phyloP scores from a whole-genome alignment of 1,140 invertebrate genomes.

The Alviniconcha marisindica region DNA sequence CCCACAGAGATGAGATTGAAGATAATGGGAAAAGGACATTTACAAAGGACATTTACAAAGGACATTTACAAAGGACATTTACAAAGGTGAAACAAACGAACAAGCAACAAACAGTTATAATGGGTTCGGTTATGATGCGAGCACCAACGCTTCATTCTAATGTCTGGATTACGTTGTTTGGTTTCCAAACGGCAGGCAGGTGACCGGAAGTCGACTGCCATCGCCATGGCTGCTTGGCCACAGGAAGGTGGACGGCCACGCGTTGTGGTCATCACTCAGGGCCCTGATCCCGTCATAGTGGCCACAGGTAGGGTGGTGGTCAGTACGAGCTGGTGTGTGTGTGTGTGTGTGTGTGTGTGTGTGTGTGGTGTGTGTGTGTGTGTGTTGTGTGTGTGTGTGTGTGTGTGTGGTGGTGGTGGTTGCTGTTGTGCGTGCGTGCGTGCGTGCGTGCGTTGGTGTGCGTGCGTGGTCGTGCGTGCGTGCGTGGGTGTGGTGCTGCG shows the following conservation, averaged over 20 bases:
- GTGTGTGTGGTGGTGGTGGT: background rate
- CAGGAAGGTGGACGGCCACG: constrained; percentile 80
- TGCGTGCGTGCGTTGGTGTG: constrained; percentile 16
- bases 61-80: no score
- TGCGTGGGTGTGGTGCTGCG: constrained; percentile 19
- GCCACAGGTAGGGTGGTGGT: constrained; percentile 77
- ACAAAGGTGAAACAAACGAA: no score
- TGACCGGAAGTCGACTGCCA: constrained; percentile 90
- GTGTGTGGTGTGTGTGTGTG: constrained; percentile 25
- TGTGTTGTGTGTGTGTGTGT: constrained; percentile 18
- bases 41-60: no score
- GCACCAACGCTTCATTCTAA: no score
- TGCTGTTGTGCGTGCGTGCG: background rate
- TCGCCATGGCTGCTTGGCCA: constrained; percentile 84
- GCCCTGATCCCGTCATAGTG: constrained; percentile 89
- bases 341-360: constrained; percentile 13
- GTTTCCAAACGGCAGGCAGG: no score
- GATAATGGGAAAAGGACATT: no score
- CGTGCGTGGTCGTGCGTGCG: constrained; percentile 13
- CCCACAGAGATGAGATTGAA: no score
- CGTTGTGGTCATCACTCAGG: constrained; percentile 95
- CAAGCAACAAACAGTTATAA: no score
- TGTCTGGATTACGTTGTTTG: no score
- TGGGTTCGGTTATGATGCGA: no score
- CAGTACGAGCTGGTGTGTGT: background rate